phyloP scores from a whole-genome alignment of 2,888 invertebrate species.

The Scaptomyza flava region DNA sequence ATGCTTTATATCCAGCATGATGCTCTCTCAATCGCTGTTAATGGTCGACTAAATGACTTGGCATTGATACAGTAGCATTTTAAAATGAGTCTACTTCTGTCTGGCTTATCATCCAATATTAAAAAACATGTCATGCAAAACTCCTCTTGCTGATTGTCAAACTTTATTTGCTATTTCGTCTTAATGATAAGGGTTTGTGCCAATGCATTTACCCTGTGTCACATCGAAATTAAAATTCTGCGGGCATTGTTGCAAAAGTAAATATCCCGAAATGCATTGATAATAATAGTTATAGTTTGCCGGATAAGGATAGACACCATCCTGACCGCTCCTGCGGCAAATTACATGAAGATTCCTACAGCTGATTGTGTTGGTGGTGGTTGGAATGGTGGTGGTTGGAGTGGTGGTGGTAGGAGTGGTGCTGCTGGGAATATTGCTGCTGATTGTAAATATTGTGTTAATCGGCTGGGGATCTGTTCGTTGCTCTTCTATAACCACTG shows the following conservation, averaged over 20 bases:
- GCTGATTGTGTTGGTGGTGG: not conserved
- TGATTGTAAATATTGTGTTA: not conserved
- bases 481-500: not conserved
- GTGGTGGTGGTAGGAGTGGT: slow-evolving; percentile 5
- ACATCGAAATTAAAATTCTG: slow-evolving; percentile 70
- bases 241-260: slow-evolving; percentile 79
- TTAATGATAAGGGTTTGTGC: slow-evolving; percentile 51
- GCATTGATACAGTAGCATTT: slow-evolving; percentile 20
- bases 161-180: slow-evolving; percentile 39
- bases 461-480: not conserved
- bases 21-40: slow-evolving; percentile 30
- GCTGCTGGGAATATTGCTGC: slow-evolving; percentile 6
- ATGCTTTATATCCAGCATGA: slow-evolving; percentile 33
- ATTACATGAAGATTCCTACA: slow-evolving; percentile 23
- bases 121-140: slow-evolving; percentile 52
- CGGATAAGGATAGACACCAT: slow-evolving; percentile 66
- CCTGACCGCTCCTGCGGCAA: slow-evolving; percentile 44
- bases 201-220: slow-evolving; percentile 47
- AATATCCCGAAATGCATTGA: slow-evolving; percentile 61
- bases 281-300: slow-evolving; percentile 68
- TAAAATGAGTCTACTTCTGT: slow-evolving; percentile 26
- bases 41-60: slow-evolving; percentile 31
- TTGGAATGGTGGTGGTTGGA: not conserved
- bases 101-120: slow-evolving; percentile 59
- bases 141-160: slow-evolving; percentile 17